Base-by-base conservation (phyloP, 2,888 invertebrate species). In the Cotesia congregata region DNA sequence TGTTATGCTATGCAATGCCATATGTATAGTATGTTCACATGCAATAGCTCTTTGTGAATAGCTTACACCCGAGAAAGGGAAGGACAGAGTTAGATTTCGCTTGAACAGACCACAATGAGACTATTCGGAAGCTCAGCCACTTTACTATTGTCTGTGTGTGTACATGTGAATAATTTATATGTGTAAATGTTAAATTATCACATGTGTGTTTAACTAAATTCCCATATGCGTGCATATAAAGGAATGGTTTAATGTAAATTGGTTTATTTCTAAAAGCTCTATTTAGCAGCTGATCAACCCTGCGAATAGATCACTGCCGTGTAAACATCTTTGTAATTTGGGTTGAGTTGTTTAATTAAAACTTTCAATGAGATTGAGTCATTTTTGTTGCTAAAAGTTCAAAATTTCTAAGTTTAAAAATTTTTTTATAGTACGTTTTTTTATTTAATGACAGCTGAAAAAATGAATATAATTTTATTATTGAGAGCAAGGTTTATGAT, bases 251-350 rank as follows among this genome's bases (percentile, higher is more conserved):
- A 3, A 30, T 30, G 30, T 30, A 30, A 64, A 72, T 72, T 72
- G 72, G 41, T 38, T 73, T 59, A 73, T 73, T 73, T 73, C 67
- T 65, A 59, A 30, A 50, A 64, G 72, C 64, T 73, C 73, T 50
- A 73, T 73, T 73, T 73, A 73, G 67, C 67, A 50, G 73, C 59
- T 67, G 73, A 73, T 73, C 67, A 50, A 67, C 50, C 67, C 15
- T 30, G 59, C 9, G 12, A 65, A 30, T 38, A 73, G 15, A 17
- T 20, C 20, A 41, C n/a, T 61, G 15, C 60, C 9, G 17, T n/a
- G 39, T 5, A 9, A 30, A 30, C 9, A 20, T 30, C 20, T 12
- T 65, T 20, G 20, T 65, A 20, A 30, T 65, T 9, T 20, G 12
- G 50, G 30, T 30, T 65, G 12, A 20, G n/a, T 30, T 9, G 12